Conservation (phyloP, 23 tunicate species). For the Ascidia mentula region DNA sequence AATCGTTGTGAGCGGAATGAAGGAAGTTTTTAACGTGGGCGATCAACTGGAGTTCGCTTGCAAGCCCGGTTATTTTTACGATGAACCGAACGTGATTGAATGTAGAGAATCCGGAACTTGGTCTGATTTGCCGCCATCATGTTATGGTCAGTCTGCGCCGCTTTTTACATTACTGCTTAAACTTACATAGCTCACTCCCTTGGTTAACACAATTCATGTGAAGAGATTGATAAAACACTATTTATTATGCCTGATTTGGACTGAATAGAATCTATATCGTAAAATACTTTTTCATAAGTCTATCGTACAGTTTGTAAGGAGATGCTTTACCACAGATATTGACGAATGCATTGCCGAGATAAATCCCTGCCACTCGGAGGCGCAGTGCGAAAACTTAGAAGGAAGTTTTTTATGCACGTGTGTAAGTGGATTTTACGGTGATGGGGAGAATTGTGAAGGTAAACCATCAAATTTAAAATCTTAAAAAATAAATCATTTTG, state of each 20-base stretch:
- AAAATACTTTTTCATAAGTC: too few relatives aligned
- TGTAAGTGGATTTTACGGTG: constrained; percentile 38
- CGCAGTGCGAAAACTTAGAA: constrained; percentile 30
- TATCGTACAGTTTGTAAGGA: too few relatives aligned
- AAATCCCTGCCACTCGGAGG: constrained; percentile 34
- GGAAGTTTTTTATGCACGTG: constrained; percentile 41
- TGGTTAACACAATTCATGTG: too few relatives aligned
- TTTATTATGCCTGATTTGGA: too few relatives aligned
- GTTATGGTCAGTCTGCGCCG: constrained; percentile 27
- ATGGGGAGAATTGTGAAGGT: constrained; percentile 33
- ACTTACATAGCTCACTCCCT: too few relatives aligned
- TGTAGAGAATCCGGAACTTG: constrained; percentile 44
- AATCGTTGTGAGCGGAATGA: neutral
- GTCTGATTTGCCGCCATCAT: constrained; percentile 36
- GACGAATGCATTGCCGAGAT: constrained; percentile 40
- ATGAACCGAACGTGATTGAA: constrained; percentile 1
- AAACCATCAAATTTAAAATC: too few relatives aligned
- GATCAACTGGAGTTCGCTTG: constrained; percentile 32
- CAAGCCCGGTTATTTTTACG: constrained; percentile 19
- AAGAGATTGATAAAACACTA: too few relatives aligned
- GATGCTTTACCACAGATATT: too few relatives aligned
- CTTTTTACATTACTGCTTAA: too few relatives aligned
- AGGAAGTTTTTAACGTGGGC: constrained; percentile 5
- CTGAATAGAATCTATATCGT: too few relatives aligned
- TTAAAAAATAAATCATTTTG: too few relatives aligned